Conservation (phyloP, 2,888 invertebrate species). For the Lasioglossum figueresi region DNA sequence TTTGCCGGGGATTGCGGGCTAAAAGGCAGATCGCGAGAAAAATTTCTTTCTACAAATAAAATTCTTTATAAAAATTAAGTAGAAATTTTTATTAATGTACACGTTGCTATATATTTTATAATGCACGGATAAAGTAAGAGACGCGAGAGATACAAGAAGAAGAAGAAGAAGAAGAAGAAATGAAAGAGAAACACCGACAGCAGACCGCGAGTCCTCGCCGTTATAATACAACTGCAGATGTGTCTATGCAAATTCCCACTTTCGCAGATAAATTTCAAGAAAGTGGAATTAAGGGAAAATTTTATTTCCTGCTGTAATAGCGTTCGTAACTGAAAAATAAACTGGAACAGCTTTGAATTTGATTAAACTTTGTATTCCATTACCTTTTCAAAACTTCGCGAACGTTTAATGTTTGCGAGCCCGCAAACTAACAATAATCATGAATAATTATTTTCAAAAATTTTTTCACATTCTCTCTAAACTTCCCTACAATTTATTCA, state of each 20-base stretch:
- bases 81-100: neutral
- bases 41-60: neutral
- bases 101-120: neutral
- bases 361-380: slow-evolving; percentile 4
- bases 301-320: neutral
- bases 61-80: neutral
- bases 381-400: neutral
- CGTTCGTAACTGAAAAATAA: neutral
- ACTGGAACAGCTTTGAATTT: neutral
- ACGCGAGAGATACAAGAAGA: neutral
- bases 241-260: slow-evolving; percentile 7
- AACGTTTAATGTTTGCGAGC: neutral
- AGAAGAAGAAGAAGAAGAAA: neutral
- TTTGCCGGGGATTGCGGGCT: neutral
- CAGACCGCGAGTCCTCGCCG: neutral
- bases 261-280: slow-evolving; percentile 1
- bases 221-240: neutral
- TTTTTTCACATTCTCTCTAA: neutral
- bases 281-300: slow-evolving; percentile 2
- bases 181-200: neutral
- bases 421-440: neutral
- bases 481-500: neutral
- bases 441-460: neutral
- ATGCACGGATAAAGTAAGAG: neutral
- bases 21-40: neutral